Base-by-base conservation (phyloP, 2,888 invertebrate species). In the Aleiodes leptofemur region DNA sequence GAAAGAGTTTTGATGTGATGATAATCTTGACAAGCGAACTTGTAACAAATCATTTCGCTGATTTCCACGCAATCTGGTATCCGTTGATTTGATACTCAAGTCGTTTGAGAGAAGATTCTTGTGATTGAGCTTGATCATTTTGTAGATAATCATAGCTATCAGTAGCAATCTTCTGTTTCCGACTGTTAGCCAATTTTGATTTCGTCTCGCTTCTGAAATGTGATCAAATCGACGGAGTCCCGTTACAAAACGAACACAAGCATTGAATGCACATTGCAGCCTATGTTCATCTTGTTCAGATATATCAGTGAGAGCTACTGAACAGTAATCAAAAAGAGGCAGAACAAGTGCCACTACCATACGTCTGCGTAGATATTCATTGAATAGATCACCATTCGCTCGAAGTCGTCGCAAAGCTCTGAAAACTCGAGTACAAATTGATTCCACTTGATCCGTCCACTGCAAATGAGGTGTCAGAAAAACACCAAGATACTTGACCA, bases 281-380 rank as follows among this genome's bases (percentile, higher is more conserved):
- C 14, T 51, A 4, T 13, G 5, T n/a, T 73, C 16, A 8, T 31
- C 55, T 7, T 55, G 50, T 0, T 57, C 48, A 3, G 76, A 43
- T 4, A 73, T 11, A 16, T 73, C 51, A 8, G 72, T 69, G 13
- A 64, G 73, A 1, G 66, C 64, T 0, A 69, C 34, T 4, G n/a
- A 48, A 57, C 70, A 76, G 14, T 76, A 73, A 55, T 76, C 66
- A 29, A 74, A 50, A 4, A 50, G 51, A 14, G 73, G 66, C n/a
- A 76, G 66, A 2, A 76, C 51, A 2, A 76, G 68, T 1, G 66
- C 31, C 2, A 43, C 43, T 7, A 76, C 55, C 1, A 76, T 61
- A 5, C 38, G 59, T 5, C 14, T 59, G 7, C 43, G 29, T 0
- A 76, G 9, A 8, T 23, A 16, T 2, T 8, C n/a, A 4, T 68